Evolutionary conservation across 2,113 vertebrate species (phyloP).

Genomic region (Anguilla rostrata): DNA sequence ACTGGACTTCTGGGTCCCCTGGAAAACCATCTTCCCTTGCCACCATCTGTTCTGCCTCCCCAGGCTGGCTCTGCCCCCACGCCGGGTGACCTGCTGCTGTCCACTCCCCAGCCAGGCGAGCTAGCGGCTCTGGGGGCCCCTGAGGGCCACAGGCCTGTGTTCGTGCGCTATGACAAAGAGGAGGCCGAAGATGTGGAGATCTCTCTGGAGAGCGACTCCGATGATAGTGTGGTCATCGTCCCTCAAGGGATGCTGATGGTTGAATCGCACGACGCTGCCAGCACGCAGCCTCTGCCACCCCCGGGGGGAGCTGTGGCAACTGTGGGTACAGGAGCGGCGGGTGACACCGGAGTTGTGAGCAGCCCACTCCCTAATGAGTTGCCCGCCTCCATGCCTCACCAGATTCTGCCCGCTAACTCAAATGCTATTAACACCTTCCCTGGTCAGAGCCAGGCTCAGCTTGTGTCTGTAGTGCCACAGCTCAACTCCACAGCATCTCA

Average conservation of each 20-base stretch:
- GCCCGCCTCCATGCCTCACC: conserved; percentile 51
- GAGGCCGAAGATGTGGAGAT: conserved; percentile 85
- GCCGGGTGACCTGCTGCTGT: conserved; percentile 61
- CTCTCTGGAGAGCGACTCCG: conserved; percentile 84
- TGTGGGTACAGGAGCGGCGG: conserved; percentile 36
- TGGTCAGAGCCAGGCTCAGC: conserved; percentile 47
- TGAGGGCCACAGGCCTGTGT: conserved; percentile 76
- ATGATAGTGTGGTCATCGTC: conserved; percentile 87
- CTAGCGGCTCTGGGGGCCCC: conserved; percentile 60
- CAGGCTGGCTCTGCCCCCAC: conserved; percentile 36
- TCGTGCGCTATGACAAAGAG: conserved; percentile 86
- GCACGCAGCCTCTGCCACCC: conserved; percentile 25
- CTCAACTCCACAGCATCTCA: conserved; percentile 49
- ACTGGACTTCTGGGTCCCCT: conserved; percentile 62
- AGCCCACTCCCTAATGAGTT: conserved; percentile 57
- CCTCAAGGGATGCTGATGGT: conserved; percentile 74
- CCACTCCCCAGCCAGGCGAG: conserved; percentile 58
- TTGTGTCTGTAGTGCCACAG: conserved; percentile 64
- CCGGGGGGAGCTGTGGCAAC: conserved; percentile 29
- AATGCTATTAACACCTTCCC: conserved; percentile 62
- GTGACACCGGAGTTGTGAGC: conserved; percentile 33
- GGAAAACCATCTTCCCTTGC: conserved; percentile 71
- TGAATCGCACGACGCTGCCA: conserved; percentile 51
- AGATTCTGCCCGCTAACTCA: conserved; percentile 48
- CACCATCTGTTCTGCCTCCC: conserved; percentile 55